Base-by-base conservation (phyloP, 2,797 vertebrate species). In the Danio choprae region DNA sequence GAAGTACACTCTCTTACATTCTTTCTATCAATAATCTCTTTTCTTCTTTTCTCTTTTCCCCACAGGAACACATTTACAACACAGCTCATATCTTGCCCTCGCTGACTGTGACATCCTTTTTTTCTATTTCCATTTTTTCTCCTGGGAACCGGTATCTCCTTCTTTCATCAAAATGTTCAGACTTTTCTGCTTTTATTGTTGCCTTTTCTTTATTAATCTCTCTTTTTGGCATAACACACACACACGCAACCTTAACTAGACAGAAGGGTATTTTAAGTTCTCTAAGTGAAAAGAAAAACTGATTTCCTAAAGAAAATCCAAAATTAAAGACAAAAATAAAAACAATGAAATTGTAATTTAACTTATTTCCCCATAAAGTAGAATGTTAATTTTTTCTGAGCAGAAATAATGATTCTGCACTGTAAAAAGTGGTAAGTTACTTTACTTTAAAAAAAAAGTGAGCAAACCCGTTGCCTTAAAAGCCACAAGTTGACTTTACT, bases 101-200 rank as follows among this genome's bases (percentile, higher is more conserved):
- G 67, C 81, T 64, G 44, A 53, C 60, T 16, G 68, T 77, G 70
- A 51, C n/a, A 5, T 62, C 69, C 43, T 76, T 82, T 83, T 81
- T 87, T 75, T 88, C 41, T 72, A 53, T 41, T 79, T 29, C 29
- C 29, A 29, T 80, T 22, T 76, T 67, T 77, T 58, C 65, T 74
- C 83, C 76, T 87, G 86, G 81, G 86, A 91, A 91, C 89, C 76
- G 87, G 82, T 85, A 44, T 87, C 80, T 88, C 77, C 80, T 86
- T 89, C 86, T 86, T 65, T 79, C 71, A 81, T 86, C 74, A 81
- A 85, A 81, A 75, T 73, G 74, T 81, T 48, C 71, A 58, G 48
- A 55, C 81, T 81, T 83, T 55, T 18, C 84, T 84, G 73, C 84
- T 76, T 84, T 75, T 71, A 88, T 84, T 89, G n/a, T 89, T 87